These are phyloP conservation scores for Isaurus tuberculatus DNA, from an alignment of 92 coral and sea anemone species.

Conservation along the genomic window DNA sequence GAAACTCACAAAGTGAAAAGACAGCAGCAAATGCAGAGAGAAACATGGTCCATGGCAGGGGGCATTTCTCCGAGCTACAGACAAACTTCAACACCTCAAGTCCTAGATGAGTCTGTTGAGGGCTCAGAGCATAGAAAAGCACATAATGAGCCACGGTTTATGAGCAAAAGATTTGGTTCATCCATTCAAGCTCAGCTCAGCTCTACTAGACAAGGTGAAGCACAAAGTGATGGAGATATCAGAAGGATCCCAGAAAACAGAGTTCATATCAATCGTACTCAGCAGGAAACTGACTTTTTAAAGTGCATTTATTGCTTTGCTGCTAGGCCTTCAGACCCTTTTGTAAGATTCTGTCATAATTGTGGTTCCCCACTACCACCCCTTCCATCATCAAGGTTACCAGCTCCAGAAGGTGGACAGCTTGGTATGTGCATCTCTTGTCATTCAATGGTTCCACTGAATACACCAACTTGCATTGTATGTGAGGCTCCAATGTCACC, in stretches of 20 bases:
- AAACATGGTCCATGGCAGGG: slow-evolving; percentile 58
- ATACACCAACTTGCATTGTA: slow-evolving; percentile 88
- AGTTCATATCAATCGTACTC: slow-evolving; percentile 68
- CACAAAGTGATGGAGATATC: slow-evolving; percentile 67
- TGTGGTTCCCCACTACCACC: slow-evolving; percentile 98
- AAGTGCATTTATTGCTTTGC: slow-evolving; percentile 96
- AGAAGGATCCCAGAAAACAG: slow-evolving; percentile 69
- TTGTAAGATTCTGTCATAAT: slow-evolving; percentile 90
- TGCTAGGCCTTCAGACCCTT: slow-evolving; percentile 99
- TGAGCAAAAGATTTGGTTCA: slow-evolving; percentile 82
- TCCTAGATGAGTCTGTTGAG: slow-evolving; percentile 50
- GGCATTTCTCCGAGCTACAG: slow-evolving; percentile 50
- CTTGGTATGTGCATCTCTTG: slow-evolving; percentile 95
- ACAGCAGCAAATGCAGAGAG: slow-evolving; percentile 34
- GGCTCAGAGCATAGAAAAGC: slow-evolving; percentile 78
- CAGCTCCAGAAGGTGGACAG: slow-evolving; percentile 97
- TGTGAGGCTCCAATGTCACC: slow-evolving; percentile 97
- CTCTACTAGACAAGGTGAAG: slow-evolving; percentile 55
- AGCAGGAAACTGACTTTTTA: slow-evolving; percentile 83
- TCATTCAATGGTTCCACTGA: slow-evolving; percentile 94
- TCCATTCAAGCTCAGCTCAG: slow-evolving; percentile 69
- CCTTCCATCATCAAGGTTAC: slow-evolving; percentile 78
- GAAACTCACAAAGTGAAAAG: slow-evolving; percentile 22
- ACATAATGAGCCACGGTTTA: slow-evolving; percentile 75
- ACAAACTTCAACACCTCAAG: slow-evolving; percentile 69